phyloP scores from a whole-genome alignment of 2,797 vertebrate genomes.

The Lutjanus campechanus region DNA sequence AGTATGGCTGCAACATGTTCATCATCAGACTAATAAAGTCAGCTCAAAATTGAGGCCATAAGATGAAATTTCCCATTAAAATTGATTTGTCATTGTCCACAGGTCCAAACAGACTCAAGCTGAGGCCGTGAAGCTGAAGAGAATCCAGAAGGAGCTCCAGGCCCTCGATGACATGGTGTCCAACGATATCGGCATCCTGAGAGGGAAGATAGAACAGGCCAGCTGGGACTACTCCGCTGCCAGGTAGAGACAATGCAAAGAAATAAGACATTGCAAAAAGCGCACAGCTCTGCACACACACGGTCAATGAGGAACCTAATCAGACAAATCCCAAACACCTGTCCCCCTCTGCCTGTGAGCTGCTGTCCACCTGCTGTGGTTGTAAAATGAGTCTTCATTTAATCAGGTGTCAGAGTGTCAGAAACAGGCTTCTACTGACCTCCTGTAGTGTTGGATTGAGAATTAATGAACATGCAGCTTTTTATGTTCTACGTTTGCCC shows the following conservation, averaged over 20 bases:
- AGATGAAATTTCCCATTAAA: neutral
- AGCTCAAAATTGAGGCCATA: accelerated
- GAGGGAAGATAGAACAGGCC: conserved; percentile 93
- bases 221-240: conserved; percentile 93
- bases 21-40: neutral
- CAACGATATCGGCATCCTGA: conserved; percentile 93
- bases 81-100: conserved; percentile 24
- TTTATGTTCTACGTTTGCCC: too few species aligned
- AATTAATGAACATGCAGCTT: neutral
- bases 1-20: conserved; percentile 17
- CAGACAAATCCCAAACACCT: neutral
- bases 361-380: neutral
- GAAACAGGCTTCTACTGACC: neutral
- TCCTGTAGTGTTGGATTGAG: neutral
- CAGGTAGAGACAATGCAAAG: conserved; percentile 77
- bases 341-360: neutral
- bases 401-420: neutral
- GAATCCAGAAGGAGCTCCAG: conserved; percentile 95
- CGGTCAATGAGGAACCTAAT: neutral
- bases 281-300: neutral
- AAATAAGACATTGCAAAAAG: neutral
- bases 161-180: conserved; percentile 95
- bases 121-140: conserved; percentile 93
- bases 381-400: neutral
- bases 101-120: conserved; percentile 96